Base-by-base conservation (phyloP, 2,888 invertebrate genomes). In the Eristalis pertinax region DNA sequence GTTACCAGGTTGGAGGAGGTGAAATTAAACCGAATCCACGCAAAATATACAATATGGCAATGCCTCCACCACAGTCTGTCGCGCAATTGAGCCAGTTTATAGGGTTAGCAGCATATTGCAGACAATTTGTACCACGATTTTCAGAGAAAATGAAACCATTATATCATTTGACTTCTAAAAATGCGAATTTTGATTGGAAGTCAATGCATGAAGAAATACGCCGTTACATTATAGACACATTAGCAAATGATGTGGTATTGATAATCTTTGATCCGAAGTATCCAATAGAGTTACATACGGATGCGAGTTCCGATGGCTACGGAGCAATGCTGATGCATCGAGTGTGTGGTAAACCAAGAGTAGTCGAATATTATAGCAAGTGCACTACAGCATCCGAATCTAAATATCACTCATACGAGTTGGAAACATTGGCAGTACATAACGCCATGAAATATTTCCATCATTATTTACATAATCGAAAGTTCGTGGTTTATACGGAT, bases 181-280 rank as follows among this genome's bases (percentile, higher is more conserved):
- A 62, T 26, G 62, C 5, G 7, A 62, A 22, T 15, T 26, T 29
- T 29, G 62, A 62, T 15, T 62, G 62, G 62, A 29, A 62, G 62
- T 3, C 24, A 62, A 29, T 13, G 22, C 73, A 38, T 62, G 73
- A 83, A 32, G 10, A 50, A 19, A 63, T 73, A n/a, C 62, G 78
- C n/a, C 24, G 78, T 38, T 63, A 84, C 62, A 43, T 84, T 24
- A 38, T 84, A 32, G 32, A 29, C 35, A 65, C 62, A 19, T 72
- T 82, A 58, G 79, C 76, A 15, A 75, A 73, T 43, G 62, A 85
- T 56, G 76, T 85, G 50, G 81, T 89, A 50, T 72, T 89, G 41
- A 75, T 74, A 58, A 87, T 89, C 70, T 89, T 86, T 74, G 70
- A 86, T 29, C 81, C 83, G 41, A n/a, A 81, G 69, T 67, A 80